A percentile compares a stretch with the other conserved stretches of the same genome.
These are phyloP conservation scores for Lepeophtheirus nordmannii DNA, from an alignment of 2,888 invertebrate species.

Conservation along the genomic window DNA sequence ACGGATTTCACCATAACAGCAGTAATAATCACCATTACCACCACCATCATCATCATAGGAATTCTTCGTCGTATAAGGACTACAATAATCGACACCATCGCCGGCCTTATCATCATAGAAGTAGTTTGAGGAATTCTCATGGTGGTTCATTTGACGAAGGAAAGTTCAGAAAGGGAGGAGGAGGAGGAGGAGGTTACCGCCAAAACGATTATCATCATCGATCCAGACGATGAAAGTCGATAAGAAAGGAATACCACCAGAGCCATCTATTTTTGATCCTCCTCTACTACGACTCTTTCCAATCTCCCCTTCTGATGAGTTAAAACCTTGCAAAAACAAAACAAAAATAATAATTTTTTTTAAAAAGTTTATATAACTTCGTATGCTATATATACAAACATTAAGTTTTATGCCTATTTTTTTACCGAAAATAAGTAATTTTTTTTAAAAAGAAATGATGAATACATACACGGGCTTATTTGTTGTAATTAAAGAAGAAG, in stretches of 20 bases:
- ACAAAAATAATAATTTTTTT: no score
- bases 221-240: background rate
- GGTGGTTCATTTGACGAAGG: background rate
- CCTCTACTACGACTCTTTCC: no score
- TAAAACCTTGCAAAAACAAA: no score
- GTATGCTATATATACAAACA: no score
- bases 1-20: background rate
- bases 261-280: no score
- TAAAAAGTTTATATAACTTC: no score
- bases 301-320: no score
- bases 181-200: background rate
- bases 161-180: background rate
- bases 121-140: background rate
- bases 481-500: no score
- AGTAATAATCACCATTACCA: background rate
- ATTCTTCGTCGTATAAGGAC: background rate
- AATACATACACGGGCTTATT: no score
- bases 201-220: background rate
- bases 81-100: background rate
- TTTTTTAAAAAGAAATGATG: no score
- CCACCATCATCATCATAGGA: background rate
- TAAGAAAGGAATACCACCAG: background rate
- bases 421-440: no score
- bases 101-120: background rate
- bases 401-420: no score